A percentile compares a stretch with the other conserved stretches of the same genome.
Evolutionary conservation across 2,797 vertebrate genomes (phyloP).

Genomic region (Betta splendens): DNA sequence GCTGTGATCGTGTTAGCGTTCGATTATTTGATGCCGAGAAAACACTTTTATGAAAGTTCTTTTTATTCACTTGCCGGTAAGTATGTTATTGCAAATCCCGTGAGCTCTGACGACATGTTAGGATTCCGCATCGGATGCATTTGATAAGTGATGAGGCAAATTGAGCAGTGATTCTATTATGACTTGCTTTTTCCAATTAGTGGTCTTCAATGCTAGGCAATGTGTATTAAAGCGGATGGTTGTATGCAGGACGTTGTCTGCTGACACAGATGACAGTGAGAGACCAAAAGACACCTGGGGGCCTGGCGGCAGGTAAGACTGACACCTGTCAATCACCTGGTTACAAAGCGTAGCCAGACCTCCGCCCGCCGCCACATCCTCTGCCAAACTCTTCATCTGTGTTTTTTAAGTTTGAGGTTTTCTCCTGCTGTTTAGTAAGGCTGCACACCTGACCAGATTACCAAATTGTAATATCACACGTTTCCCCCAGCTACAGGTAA

Average conservation of each 20-base stretch:
- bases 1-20: neutral
- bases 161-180: neutral
- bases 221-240: slow-evolving; percentile 76
- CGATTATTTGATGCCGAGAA: slow-evolving; percentile 6
- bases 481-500: slow-evolving; percentile 5
- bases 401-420: slow-evolving; percentile 68
- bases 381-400: slow-evolving; percentile 71
- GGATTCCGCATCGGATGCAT: neutral
- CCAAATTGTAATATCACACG: neutral
- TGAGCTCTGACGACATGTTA: neutral
- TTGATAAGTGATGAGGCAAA: neutral
- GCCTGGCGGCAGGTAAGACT: slow-evolving; percentile 86
- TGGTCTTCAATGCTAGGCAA: slow-evolving; percentile 45
- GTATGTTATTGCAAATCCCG: slow-evolving; percentile 4
- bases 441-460: slow-evolving; percentile 52
- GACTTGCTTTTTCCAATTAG: slow-evolving; percentile 13
- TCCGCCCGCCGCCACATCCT: slow-evolving; percentile 76
- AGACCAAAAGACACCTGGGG: slow-evolving; percentile 87
- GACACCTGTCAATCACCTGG: slow-evolving; percentile 75
- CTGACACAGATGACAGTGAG: slow-evolving; percentile 87
- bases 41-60: slow-evolving; percentile 5
- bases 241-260: slow-evolving; percentile 87
- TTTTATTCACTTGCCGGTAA: neutral
- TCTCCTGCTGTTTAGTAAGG: slow-evolving; percentile 66
- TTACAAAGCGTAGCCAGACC: slow-evolving; percentile 68